Evolutionary conservation across 1,140 invertebrate species (phyloP), one percentile per base, ranked within the genome.

Genomic region (Drosophila erecta): DNA sequence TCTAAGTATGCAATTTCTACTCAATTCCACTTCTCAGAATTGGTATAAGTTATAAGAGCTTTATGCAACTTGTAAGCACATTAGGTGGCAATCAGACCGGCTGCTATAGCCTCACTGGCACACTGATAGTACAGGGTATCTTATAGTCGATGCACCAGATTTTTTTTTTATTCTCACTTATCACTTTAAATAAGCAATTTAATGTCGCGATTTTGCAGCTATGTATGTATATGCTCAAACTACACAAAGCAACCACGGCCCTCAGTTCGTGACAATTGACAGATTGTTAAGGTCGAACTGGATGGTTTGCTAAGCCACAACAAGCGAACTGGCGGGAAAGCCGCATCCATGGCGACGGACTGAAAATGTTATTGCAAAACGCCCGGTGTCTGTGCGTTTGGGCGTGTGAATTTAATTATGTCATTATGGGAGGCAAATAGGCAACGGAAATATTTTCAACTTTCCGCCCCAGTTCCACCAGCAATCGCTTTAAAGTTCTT

Each of bases 351-450:
- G 70, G 12, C 50, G 35, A 50, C 38, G 6, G 40, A 30, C 49
- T 49, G 20, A n/a, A n/a, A 54, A 43, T 49, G 43, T 40, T 17
- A n/a, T 62, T 55, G 40, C 49, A 17, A 7, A 22, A 38, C n/a
- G 24, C 20, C 17, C 3, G 30, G 11, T 30, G n/a, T 2, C 11
- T 53, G 58, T 61, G 60, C 66, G n/a, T 5, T 35, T 37, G 64
- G 3, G 58, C 73, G 55, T 38, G 64, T 62, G 15, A 77, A 61
- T 85, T 73, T 86, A 70, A 86, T 77, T 60, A 78, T 50, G 54
- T 78, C 56, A 70, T 77, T 76, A 65, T 72, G 65, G 66, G 35
- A 47, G 40, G 41, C 41, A 44, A 43, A 40, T 24, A 11, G 15
- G 27, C 27, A 30, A 10, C n/a, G 33, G 37, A 60, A 56, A 20